These are phyloP conservation scores for Syndactyla subalaris DNA, from an alignment of 2,797 vertebrate species.

Conservation along the genomic window DNA sequence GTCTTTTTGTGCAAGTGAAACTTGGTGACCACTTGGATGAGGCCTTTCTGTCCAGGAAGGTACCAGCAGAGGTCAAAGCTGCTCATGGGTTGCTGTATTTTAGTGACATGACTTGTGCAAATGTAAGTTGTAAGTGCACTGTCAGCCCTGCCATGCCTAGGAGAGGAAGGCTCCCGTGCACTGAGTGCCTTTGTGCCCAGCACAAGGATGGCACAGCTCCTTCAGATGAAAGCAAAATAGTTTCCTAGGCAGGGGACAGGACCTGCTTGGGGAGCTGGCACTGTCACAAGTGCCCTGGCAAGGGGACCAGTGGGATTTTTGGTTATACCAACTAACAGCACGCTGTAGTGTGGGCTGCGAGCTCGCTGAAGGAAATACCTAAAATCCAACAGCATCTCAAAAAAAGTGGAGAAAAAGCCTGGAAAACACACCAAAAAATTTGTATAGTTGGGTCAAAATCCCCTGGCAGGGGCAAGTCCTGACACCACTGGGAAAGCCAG, in stretches of 20 bases:
- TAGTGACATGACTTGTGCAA: neutral
- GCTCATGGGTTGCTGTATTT: neutral
- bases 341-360: neutral
- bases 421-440: neutral
- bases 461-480: neutral
- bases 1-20: neutral
- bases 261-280: neutral
- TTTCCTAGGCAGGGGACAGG: neutral
- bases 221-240: neutral
- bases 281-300: neutral
- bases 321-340: neutral
- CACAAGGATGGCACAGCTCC: neutral
- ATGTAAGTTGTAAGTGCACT: neutral
- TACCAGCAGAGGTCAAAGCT: neutral
- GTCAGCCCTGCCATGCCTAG: neutral
- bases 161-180: neutral
- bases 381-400: neutral
- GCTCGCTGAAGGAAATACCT: fast-evolving
- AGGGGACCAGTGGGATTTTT: neutral
- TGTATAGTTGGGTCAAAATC: neutral
- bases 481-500: neutral
- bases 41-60: neutral
- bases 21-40: neutral
- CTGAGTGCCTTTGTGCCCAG: neutral
- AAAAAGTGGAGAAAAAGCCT: neutral